Base-by-base conservation (phyloP, 2,113 vertebrate species). In the Solea solea region DNA sequence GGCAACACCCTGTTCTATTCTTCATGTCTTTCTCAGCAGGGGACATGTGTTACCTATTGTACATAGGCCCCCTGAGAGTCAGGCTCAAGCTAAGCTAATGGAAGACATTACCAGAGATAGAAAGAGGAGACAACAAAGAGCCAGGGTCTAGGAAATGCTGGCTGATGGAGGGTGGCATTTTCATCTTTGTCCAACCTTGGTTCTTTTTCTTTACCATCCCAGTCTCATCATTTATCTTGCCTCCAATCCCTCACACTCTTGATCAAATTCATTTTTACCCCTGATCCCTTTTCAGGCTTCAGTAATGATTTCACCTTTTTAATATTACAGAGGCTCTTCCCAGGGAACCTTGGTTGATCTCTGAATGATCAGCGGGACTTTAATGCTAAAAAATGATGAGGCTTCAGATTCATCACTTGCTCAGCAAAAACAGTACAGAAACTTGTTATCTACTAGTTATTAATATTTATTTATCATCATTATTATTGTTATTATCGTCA, bases 1-100 rank as follows among this genome's bases (percentile, higher is more conserved):
- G 27, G 21, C 41, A 74, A 46, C 39, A 39, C 10, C 13, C 69
- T 41, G 44, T 69, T 62, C 54, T 15, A 55, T 64, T 64, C n/a
- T 61, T 11, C 41, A 48, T 45, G 4, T 41, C 25, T 49, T 49
- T 10, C 41, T 62, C 39, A 59, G 12, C 21, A 50, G n/a, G 8
- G 27, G 25, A 21, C 12, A 16, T 16, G 1, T 40, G 28, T 53
- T 44, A 57, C 27, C 11, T 28, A 7, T 40, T 65, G 7, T 4
- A 40, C 34, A 34, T 16, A 41, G 44, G 4, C 8, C 45, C 13
- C 25, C 9, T 45, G 49, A 80, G 27, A 61, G 39, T 42, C 12
- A 28, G 6, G 62, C 8, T 62, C 63, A 42, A 14, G 21, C n/a
- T 39, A 42, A 14, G 21, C n/a, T 39, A 55, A 56, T 69, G 21